Evolutionary conservation across 1,140 invertebrate species (phyloP), one percentile per base, ranked within the genome.

Genomic region (Diorhabda sublineata): DNA sequence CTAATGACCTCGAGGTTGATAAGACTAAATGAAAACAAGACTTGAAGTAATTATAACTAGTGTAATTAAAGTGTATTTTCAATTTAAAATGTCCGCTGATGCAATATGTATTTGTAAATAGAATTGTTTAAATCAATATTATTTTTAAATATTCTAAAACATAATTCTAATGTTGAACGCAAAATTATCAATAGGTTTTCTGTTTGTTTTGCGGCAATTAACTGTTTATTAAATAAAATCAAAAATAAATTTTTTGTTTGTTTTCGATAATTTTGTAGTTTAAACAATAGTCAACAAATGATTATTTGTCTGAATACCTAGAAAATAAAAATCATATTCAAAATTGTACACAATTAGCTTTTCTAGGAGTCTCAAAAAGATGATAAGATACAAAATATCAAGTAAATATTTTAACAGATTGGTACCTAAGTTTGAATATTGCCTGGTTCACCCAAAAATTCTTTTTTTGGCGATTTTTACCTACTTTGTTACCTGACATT

Each of bases 401-500:
- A 52, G 47, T n/a, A 52, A 52, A 52, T 52, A 52, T 52, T 52
- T 52, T 52, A n/a, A 52, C 6, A 52, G 47, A 52, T 4, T 6
- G 47, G n/a, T 52, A 26, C 26, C 26, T 26, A 52, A 52, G 2
- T 52, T 52, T 52, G 47, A 52, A 52, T 26, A 52, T 52, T 52
- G 6, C n/a, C n/a, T 8, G n/a, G 47, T 8, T 52, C 47, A 52
- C 47, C 6, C 47, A 52, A 52, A 1, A 26, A 60, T 45, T 62
- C 42, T 45, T 45, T 8, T 62, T 45, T 62, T 62, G 44, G 6
- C 3, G 42, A 64, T n/a, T 64, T 57, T 64, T 64, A 64, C 61
- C 61, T 45, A 62, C 41, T n/a, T 44, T 42, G 43, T 62, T 62
- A 62, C 63, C 63, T 64, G 63, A 47, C 41, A 11, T 56, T 52